Percentiles rank a stretch among this genome's conserved stretches.
Conservation (phyloP, 2,797 vertebrate species). For the Hydrocynus forskahlii region DNA sequence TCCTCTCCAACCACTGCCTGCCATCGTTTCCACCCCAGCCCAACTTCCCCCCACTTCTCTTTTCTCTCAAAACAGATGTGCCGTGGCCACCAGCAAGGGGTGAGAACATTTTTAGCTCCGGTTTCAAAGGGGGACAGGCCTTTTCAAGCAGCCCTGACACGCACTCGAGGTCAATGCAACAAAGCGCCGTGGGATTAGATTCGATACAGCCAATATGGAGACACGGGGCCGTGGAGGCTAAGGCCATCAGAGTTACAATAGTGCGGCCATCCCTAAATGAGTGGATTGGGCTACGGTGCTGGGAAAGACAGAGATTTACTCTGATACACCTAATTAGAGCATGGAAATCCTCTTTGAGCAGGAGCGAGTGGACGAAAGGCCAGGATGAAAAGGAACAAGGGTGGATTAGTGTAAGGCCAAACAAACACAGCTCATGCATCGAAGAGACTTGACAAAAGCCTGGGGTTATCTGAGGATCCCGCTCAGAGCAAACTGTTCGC, state of each 20-base stretch:
- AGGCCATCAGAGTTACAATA: slow-evolving; percentile 62
- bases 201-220: slow-evolving; percentile 83
- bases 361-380: slow-evolving; percentile 35
- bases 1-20: slow-evolving; percentile 42
- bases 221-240: slow-evolving; percentile 71
- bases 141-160: slow-evolving; percentile 53
- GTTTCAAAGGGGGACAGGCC: slow-evolving; percentile 60
- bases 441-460: slow-evolving; percentile 30
- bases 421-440: slow-evolving; percentile 46
- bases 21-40: slow-evolving; percentile 58
- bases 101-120: slow-evolving; percentile 67
- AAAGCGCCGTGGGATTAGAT: slow-evolving; percentile 83
- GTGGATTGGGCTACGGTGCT: slow-evolving; percentile 54
- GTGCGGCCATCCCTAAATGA: slow-evolving; percentile 62
- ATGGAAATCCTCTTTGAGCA: slow-evolving; percentile 53
- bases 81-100: slow-evolving; percentile 75
- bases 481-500: background rate
- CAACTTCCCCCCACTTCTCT: slow-evolving; percentile 66
- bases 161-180: slow-evolving; percentile 72
- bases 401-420: slow-evolving; percentile 53
- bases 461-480: slow-evolving; percentile 22
- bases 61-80: slow-evolving; percentile 74
- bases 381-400: slow-evolving; percentile 48
- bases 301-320: slow-evolving; percentile 71
- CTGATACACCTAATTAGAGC: slow-evolving; percentile 78